Evolutionary conservation across 2,888 invertebrate genomes (phyloP), one percentile per base, ranked within the genome.

Genomic region (Stenolophus ochropezus): DNA sequence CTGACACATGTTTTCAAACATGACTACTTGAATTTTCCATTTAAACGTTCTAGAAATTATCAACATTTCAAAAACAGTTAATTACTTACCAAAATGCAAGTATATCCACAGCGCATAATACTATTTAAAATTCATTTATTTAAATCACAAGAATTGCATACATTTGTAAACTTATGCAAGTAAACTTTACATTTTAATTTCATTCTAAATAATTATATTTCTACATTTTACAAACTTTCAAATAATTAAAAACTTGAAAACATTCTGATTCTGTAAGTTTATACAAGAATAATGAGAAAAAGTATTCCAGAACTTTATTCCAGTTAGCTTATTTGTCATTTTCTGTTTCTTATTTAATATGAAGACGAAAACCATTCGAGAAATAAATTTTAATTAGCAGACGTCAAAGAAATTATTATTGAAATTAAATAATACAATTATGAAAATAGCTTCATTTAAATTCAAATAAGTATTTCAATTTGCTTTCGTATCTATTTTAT

Each of bases 191-290:
- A 69, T 27, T 61, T 33, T 27, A 69, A 69, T 33, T 69, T 69
- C 2, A 33, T 69, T 69, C 33, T 0, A 69, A 69, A 69, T 69
- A 69, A 69, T 69, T 27, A 27, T 33, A 18, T 69, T 61, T 69
- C 18, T 33, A 33, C 65, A 69, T 5, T 69, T 69, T 20, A 27
- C 33, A 33, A 69, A 69, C 33, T 69, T 61, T 69, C 4, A 69
- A 33, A 33, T 69, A 69, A 69, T 69, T 69, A 33, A 69, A 69
- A 69, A 69, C 65, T 69, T 69, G 42, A 69, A 4, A 69, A 69
- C 33, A 18, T 69, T 18, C 16, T 33, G 23, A 61, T 25, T 25
- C 25, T 53, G 53, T 25, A 61, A 56, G 20, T 65, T 65, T 65
- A 69, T 69, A 16, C 14, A 53, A 61, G 21, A 23, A 25, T 61